phyloP scores from a whole-genome alignment of 2,113 vertebrate genomes.

The Etia nguti region DNA sequence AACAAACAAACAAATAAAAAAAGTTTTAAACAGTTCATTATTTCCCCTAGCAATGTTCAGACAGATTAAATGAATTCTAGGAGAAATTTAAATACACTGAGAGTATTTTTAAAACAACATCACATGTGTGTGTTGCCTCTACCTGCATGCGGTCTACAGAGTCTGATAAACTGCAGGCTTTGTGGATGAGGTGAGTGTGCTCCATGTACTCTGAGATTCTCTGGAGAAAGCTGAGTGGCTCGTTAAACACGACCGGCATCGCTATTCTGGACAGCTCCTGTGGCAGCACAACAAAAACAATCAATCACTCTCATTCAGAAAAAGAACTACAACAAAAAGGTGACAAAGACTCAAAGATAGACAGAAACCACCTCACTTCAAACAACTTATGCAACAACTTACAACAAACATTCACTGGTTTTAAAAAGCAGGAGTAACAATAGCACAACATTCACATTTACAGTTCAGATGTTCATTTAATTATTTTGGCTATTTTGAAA shows the following conservation, averaged over 20 bases:
- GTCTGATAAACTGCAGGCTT: constrained; percentile 79
- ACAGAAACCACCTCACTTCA: neutral
- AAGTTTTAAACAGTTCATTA: neutral
- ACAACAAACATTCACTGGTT: neutral
- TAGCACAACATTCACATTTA: neutral
- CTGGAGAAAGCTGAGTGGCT: constrained; percentile 94
- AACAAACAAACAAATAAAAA: neutral
- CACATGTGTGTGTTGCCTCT: neutral
- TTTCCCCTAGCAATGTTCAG: neutral
- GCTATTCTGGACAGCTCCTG: constrained; percentile 97
- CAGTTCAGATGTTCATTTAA: neutral
- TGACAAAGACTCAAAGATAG: neutral
- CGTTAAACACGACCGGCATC: constrained; percentile 95
- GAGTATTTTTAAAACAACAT: neutral
- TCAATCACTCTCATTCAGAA: neutral
- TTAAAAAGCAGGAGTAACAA: neutral
- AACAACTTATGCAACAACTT: neutral
- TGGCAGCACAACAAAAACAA: neutral
- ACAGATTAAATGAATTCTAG: too few relatives aligned
- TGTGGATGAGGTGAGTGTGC: constrained; percentile 88
- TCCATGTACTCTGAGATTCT: constrained; percentile 98
- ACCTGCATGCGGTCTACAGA: constrained; percentile 94
- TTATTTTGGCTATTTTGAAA: neutral
- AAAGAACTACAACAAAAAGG: neutral
- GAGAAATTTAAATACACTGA: neutral